Percentiles rank a stretch among this genome's conserved stretches.
Conservation (phyloP, 2,113 vertebrate species). For the Numida meleagris region DNA sequence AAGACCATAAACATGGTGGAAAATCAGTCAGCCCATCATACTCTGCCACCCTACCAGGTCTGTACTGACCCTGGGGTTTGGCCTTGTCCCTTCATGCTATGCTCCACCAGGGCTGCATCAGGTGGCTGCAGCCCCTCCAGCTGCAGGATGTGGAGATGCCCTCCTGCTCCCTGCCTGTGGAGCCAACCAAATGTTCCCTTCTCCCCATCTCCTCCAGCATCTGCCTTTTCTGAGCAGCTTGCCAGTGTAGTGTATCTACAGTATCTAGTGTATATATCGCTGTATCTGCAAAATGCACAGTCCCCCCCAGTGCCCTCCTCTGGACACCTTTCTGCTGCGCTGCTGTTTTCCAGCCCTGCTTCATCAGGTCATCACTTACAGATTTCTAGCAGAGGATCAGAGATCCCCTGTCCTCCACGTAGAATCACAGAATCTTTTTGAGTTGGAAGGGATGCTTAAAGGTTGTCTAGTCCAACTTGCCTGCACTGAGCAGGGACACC, state of each 20-base stretch:
- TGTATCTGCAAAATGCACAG: not conserved
- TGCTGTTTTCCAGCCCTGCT: not conserved
- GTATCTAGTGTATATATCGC: no score
- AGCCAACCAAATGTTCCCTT: not conserved
- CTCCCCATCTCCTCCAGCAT: not conserved
- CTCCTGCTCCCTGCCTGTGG: not conserved
- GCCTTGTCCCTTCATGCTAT: fast-evolving
- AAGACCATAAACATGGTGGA: not conserved
- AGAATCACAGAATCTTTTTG: no score
- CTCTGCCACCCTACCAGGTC: not conserved
- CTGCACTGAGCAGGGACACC: no score
- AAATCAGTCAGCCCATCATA: not conserved
- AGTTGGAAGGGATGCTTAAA: no score
- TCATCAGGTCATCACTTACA: not conserved
- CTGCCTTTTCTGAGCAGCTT: not conserved
- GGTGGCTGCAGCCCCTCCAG: not conserved
- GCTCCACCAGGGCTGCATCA: not conserved
- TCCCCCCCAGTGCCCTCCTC: not conserved
- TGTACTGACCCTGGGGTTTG: not conserved
- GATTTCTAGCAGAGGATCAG: not conserved
- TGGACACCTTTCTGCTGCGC: not conserved
- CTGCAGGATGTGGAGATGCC: not conserved
- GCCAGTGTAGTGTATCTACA: no score
- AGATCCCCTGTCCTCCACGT: not conserved
- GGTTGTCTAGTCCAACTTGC: no score